Evolutionary conservation across 1,140 invertebrate genomes (phyloP).

Genomic region (Anoplophora glabripennis): DNA sequence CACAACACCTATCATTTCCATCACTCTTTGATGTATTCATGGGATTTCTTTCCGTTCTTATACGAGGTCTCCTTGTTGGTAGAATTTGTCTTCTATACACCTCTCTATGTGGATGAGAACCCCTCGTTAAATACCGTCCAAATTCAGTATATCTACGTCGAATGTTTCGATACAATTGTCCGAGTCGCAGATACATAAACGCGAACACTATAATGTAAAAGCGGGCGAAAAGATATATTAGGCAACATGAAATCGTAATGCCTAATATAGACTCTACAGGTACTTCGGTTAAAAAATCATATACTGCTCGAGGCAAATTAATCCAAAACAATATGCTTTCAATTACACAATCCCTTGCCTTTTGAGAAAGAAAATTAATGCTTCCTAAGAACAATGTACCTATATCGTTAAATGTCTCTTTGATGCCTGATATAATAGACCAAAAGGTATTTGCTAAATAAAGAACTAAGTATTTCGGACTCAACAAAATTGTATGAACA

Average conservation of each 20-base stretch:
- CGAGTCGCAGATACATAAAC: slow-evolving; percentile 13
- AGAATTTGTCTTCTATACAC: not conserved
- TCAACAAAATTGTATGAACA: too few relatives aligned
- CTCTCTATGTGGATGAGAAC: not conserved
- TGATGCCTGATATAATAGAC: slow-evolving; percentile 29
- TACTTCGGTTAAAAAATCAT: slow-evolving; percentile 29
- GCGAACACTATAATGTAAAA: slow-evolving; percentile 23
- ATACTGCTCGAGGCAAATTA: slow-evolving; percentile 10
- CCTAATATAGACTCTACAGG: slow-evolving; percentile 31
- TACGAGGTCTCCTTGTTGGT: not conserved
- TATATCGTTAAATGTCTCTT: slow-evolving; percentile 18
- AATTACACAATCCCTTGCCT: slow-evolving; percentile 14
- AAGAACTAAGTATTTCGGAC: too few relatives aligned
- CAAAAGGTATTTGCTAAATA: slow-evolving; percentile 17
- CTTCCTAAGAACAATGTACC: not conserved
- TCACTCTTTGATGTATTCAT: not conserved
- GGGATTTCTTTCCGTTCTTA: slow-evolving; percentile 3
- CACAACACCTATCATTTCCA: slow-evolving; percentile 25
- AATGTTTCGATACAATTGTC: not conserved
- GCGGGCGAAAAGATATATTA: slow-evolving; percentile 28
- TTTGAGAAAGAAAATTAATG: slow-evolving; percentile 7
- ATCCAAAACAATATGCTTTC: not conserved
- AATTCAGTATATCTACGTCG: not conserved
- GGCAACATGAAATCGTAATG: slow-evolving; percentile 18
- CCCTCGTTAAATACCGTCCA: not conserved